These are phyloP conservation scores for Ctenoplectra terminalis DNA, from an alignment of 1,140 invertebrate species.

Conservation along the genomic window DNA sequence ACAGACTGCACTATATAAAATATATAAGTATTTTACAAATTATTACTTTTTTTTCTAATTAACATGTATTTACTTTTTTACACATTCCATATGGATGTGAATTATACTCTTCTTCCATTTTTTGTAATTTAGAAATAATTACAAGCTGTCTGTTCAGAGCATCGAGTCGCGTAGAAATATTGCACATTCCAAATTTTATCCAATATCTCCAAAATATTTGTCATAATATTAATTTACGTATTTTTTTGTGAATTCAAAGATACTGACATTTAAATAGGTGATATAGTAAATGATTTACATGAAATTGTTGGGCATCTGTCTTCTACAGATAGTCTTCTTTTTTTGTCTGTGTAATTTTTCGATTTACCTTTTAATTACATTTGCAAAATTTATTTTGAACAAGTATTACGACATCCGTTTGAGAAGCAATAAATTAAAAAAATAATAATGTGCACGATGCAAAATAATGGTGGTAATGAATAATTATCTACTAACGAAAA, in stretches of 20 bases:
- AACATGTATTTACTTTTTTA: slow-evolving; percentile 13
- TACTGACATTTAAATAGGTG: slow-evolving; percentile 21
- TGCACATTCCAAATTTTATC: slow-evolving; percentile 54
- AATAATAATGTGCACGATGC: neutral
- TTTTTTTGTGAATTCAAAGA: neutral
- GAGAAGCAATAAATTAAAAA: neutral
- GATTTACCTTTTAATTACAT: neutral
- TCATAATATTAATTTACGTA: slow-evolving; percentile 38
- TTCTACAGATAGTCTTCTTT: slow-evolving; percentile 32
- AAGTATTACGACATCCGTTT: neutral
- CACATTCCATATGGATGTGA: neutral
- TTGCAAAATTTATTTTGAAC: slow-evolving; percentile 26
- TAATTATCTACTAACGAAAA: neutral
- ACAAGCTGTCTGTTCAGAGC: slow-evolving; percentile 59
- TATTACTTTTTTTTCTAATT: neutral
- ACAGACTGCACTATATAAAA: neutral
- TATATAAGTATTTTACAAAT: neutral
- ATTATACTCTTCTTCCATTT: slow-evolving; percentile 45
- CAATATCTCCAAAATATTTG: neutral
- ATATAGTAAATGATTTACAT: neutral
- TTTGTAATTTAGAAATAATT: slow-evolving; percentile 62
- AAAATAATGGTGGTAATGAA: slow-evolving; percentile 2
- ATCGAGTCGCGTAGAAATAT: slow-evolving; percentile 51
- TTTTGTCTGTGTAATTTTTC: neutral
- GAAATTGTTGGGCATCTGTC: neutral